phyloP scores from a whole-genome alignment of 2,113 vertebrate genomes.

The Upupa epops region DNA sequence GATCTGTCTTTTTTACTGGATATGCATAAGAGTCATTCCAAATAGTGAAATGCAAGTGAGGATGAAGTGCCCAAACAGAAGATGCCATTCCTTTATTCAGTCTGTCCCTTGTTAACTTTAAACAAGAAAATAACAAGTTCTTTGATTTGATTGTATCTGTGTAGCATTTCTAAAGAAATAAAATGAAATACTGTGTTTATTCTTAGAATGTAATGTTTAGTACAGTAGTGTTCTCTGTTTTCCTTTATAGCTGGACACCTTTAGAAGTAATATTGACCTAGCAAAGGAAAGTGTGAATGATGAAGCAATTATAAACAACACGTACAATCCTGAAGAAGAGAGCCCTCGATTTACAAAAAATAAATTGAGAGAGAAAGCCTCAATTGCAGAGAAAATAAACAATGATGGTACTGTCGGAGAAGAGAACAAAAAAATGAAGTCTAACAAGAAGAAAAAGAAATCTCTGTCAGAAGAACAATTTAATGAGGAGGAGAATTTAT shows the following conservation, averaged over 20 bases:
- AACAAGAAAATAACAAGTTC: neutral
- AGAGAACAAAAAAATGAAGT: constrained; percentile 53
- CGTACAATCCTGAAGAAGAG: constrained; percentile 74
- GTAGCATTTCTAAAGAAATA: neutral
- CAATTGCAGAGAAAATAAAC: constrained; percentile 76
- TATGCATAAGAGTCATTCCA: neutral
- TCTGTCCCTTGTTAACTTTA: neutral
- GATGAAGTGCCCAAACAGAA: neutral
- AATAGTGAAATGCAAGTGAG: neutral
- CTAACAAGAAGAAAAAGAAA: constrained; percentile 75
- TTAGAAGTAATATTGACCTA: constrained; percentile 80
- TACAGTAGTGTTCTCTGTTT: constrained; percentile 36
- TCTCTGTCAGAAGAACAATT: constrained; percentile 39
- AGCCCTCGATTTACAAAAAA: constrained; percentile 82
- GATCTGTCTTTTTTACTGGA: neutral
- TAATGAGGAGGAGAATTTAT: constrained; percentile 58
- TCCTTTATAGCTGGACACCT: constrained; percentile 81
- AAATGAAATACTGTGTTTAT: neutral
- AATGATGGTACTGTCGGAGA: constrained; percentile 66
- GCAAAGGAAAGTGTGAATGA: constrained; percentile 77
- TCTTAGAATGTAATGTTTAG: neutral
- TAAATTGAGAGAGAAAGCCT: constrained; percentile 73
- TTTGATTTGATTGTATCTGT: neutral
- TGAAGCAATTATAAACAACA: constrained; percentile 79
- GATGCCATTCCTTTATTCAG: neutral